A percentile compares a stretch with the other conserved stretches of the same genome.
These are phyloP conservation scores for Calameuta pallipes DNA, from an alignment of 2,888 invertebrate genomes.

Conservation along the genomic window DNA sequence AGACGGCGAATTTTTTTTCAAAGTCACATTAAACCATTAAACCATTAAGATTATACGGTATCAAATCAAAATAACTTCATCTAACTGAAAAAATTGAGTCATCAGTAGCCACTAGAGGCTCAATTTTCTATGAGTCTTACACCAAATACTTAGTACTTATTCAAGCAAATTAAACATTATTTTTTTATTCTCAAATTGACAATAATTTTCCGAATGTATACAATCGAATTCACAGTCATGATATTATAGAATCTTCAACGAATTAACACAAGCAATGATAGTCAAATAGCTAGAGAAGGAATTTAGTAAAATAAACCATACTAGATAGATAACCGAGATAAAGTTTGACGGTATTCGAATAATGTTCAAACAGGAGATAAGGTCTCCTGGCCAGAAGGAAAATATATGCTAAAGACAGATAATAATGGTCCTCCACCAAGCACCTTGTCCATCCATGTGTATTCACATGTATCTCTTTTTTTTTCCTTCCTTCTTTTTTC, in stretches of 20 bases:
- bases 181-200: no score
- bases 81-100: background rate
- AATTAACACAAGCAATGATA: background rate
- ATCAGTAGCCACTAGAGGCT: background rate
- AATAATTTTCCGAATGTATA: background rate
- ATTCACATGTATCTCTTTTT: slow-evolving; percentile 31
- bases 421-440: slow-evolving; percentile 26
- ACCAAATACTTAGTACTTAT: background rate
- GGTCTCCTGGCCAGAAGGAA: slow-evolving; percentile 42
- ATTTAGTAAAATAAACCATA: background rate
- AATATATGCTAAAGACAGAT: slow-evolving; percentile 27
- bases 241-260: background rate
- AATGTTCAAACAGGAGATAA: slow-evolving; percentile 55
- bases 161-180: background rate
- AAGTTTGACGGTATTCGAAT: slow-evolving; percentile 38
- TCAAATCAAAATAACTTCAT: background rate
- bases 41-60: background rate
- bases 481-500: slow-evolving; percentile 42
- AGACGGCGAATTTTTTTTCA: background rate
- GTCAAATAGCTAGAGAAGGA: background rate
- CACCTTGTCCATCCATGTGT: slow-evolving; percentile 5
- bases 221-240: background rate
- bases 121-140: background rate
- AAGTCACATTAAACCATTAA: background rate
- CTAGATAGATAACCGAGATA: background rate